Conservation (phyloP, 2,113 vertebrate genomes). For the Mobula hypostoma region DNA sequence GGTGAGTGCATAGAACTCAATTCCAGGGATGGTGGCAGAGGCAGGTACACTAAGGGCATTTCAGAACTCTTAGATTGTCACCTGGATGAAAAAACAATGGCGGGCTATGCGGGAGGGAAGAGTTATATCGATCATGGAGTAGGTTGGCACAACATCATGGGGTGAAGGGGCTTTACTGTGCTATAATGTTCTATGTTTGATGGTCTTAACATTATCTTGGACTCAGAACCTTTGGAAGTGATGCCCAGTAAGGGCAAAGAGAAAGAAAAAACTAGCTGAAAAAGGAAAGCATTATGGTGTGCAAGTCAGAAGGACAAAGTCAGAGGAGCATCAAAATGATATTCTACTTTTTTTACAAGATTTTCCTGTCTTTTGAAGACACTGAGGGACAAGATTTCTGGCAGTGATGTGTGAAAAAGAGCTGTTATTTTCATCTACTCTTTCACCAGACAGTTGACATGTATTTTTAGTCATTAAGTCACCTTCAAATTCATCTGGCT, state of each 20-base stretch:
- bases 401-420: not conserved
- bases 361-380: not conserved
- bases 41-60: too few species aligned
- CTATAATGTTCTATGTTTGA: too few species aligned
- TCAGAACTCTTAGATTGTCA: too few species aligned
- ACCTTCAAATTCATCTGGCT: not conserved
- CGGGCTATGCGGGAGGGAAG: too few species aligned
- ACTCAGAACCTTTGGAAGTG: not conserved
- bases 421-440: not conserved
- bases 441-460: not conserved
- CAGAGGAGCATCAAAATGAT: not conserved
- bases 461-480: slow-evolving; percentile 21
- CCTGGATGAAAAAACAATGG: too few species aligned
- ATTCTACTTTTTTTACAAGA: not conserved
- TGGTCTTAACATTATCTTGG: not conserved
- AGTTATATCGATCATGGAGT: too few species aligned
- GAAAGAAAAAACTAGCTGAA: not conserved
- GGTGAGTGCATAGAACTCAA: too few species aligned
- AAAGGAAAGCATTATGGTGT: not conserved
- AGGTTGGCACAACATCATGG: too few species aligned
- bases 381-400: not conserved
- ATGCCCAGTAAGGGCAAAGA: not conserved
- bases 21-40: too few species aligned
- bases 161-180: too few species aligned
- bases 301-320: not conserved